These are phyloP conservation scores for Megalurothrips usitatus DNA, from an alignment of 2,888 invertebrate species.

Conservation along the genomic window DNA sequence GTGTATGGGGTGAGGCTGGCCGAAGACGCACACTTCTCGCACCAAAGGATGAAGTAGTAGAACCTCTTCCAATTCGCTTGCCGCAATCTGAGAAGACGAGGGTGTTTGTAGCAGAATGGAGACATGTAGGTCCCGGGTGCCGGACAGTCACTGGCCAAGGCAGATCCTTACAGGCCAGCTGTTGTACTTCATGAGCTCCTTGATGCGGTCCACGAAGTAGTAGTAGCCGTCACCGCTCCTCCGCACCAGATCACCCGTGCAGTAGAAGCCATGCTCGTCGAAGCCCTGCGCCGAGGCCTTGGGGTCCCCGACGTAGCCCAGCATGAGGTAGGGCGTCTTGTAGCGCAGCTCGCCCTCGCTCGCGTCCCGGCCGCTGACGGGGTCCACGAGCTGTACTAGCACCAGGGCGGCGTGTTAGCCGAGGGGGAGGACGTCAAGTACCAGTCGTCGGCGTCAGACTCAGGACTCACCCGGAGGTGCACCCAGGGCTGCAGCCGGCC, in stretches of 20 bases:
- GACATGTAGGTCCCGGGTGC: not conserved
- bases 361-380: not conserved
- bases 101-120: not conserved
- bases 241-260: not conserved
- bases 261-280: constrained; percentile 15
- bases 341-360: not conserved
- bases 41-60: not conserved
- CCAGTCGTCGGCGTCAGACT: not conserved
- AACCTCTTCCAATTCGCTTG: not conserved
- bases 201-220: constrained; percentile 13
- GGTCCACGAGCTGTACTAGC: not conserved
- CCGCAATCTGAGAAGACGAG: not conserved
- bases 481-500: constrained; percentile 9
- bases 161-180: not conserved
- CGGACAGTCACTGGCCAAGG: not conserved
- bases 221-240: not conserved
- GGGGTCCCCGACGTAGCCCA: constrained; percentile 4
- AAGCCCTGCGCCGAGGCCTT: not conserved
- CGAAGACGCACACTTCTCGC: not conserved
- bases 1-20: not conserved
- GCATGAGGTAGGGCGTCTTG: constrained; percentile 20
- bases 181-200: constrained; percentile 26
- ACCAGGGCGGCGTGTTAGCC: not conserved
- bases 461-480: not conserved
- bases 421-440: not conserved